These are phyloP conservation scores for Deilephila porcellus DNA, from an alignment of 2,888 invertebrate genomes.

Conservation along the genomic window DNA sequence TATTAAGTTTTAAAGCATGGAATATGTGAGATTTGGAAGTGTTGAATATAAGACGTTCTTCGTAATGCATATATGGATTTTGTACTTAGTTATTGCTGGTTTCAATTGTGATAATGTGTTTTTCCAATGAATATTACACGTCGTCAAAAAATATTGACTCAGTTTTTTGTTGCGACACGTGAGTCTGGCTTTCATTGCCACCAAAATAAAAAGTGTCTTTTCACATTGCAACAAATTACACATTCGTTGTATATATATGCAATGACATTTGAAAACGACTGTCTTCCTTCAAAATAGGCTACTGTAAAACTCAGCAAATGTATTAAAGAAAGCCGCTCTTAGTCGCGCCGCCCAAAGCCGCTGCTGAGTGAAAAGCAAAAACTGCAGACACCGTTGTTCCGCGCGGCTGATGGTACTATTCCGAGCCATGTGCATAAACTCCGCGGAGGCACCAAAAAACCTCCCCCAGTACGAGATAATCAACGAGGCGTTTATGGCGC, in stretches of 20 bases:
- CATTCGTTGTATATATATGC: not conserved
- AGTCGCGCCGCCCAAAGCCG: not conserved
- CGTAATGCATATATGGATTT: no score
- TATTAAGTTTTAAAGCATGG: no score
- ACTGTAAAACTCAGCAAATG: not conserved
- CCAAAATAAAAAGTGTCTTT: not conserved
- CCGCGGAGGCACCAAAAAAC: not conserved
- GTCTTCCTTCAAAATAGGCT: not conserved
- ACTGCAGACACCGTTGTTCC: not conserved
- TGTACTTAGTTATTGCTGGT: no score
- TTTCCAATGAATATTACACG: no score
- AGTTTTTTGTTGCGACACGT: no score
- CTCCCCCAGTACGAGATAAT: constrained; percentile 13
- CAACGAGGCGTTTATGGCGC: constrained; percentile 7
- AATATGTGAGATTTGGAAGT: no score
- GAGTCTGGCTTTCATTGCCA: no score
- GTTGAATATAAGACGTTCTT: no score
- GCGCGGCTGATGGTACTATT: not conserved
- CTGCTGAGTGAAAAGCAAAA: not conserved
- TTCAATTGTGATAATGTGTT: no score
- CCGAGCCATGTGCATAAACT: constrained; percentile 3
- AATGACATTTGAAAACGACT: not conserved
- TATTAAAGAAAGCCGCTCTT: not conserved
- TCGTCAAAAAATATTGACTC: no score
- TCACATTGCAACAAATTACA: not conserved